A percentile compares a stretch with the other conserved stretches of the same genome.
These are phyloP conservation scores for Pristionchus exspectatus DNA, from an alignment of 2,888 invertebrate genomes.

Conservation along the genomic window DNA sequence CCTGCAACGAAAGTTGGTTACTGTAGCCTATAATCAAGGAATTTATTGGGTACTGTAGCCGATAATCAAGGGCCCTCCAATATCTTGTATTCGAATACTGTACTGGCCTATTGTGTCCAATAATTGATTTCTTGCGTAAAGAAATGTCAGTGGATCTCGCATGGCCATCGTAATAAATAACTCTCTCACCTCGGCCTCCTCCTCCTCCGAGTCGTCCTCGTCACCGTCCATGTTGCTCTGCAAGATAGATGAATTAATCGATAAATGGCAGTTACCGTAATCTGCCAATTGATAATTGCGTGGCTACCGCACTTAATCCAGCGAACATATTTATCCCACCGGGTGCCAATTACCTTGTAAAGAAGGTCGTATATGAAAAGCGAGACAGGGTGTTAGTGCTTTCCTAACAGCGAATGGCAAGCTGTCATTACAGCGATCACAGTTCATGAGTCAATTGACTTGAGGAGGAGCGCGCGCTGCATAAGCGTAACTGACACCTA, in stretches of 20 bases:
- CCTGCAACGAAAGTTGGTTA: conserved; percentile 34
- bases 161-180: background rate
- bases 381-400: too few species aligned
- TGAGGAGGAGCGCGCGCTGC: too few species aligned
- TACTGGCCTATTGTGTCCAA: too few species aligned
- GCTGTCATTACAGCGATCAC: background rate
- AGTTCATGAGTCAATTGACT: too few species aligned
- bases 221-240: conserved; percentile 55
- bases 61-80: too few species aligned
- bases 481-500: too few species aligned
- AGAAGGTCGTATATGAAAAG: too few species aligned
- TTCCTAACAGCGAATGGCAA: too few species aligned
- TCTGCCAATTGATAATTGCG: background rate
- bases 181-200: conserved; percentile 61
- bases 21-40: background rate
- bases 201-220: conserved; percentile 62
- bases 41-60: background rate
- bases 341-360: too few species aligned
- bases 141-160: background rate
- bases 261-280: background rate
- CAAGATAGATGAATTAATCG: background rate
- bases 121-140: too few species aligned
- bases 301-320: too few species aligned
- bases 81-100: background rate
- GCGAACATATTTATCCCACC: too few species aligned